These are phyloP conservation scores for Candidula unifasciata DNA, from an alignment of 2,888 invertebrate genomes.

Conservation along the genomic window DNA sequence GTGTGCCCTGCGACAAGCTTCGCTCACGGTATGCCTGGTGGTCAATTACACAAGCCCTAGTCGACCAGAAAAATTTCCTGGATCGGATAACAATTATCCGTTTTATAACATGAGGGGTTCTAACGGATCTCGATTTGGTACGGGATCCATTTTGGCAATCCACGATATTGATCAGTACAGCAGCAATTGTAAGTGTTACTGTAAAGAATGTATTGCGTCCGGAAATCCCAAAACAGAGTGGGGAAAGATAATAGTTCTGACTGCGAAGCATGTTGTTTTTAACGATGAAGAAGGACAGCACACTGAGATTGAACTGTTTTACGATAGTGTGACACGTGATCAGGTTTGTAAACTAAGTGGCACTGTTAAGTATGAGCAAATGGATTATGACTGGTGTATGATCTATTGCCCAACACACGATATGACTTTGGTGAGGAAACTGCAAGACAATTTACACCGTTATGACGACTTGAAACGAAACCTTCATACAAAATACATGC, in stretches of 20 bases:
- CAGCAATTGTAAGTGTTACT: neutral
- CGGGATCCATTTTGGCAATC: neutral
- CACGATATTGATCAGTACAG: neutral
- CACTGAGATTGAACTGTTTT: slow-evolving; percentile 27
- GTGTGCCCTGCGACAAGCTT: neutral
- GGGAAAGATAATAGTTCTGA: slow-evolving; percentile 25
- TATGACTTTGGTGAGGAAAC: neutral
- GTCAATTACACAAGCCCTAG: neutral
- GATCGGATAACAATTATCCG: neutral
- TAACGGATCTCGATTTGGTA: neutral
- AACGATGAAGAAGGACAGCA: slow-evolving; percentile 17
- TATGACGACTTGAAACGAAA: neutral
- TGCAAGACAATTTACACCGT: neutral
- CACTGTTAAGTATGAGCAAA: neutral
- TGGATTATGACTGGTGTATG: neutral
- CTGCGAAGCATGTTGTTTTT: slow-evolving; percentile 30
- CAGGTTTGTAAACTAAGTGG: neutral
- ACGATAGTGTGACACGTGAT: neutral
- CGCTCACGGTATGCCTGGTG: neutral
- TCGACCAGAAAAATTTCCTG: neutral
- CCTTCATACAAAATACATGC: neutral
- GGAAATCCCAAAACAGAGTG: neutral
- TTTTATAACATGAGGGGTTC: neutral
- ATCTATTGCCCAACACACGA: slow-evolving; percentile 17
- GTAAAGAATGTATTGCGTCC: neutral